phyloP scores from a whole-genome alignment of 2,113 vertebrate species.

The Oceanodroma tethys region DNA sequence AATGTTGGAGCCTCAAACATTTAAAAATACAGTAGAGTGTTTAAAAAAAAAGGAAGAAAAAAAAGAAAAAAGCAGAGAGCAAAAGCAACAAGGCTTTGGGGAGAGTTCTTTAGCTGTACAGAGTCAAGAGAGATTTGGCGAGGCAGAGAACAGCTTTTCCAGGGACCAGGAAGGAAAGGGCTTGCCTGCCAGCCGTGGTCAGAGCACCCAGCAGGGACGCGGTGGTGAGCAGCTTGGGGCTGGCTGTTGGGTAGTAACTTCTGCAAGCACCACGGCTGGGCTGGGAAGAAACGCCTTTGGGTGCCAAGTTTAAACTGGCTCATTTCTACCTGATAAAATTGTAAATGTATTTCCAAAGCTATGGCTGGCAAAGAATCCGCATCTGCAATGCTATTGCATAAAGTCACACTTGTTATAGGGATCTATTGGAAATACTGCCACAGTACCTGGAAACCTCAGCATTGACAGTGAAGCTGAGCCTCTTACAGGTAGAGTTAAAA shows the following conservation, averaged over 20 bases:
- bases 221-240: background rate
- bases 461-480: background rate
- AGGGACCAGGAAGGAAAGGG: background rate
- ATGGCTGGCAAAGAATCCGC: background rate
- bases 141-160: background rate
- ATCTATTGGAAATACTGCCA: background rate
- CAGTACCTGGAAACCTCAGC: background rate
- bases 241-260: background rate
- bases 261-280: background rate
- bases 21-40: background rate
- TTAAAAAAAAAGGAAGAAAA: background rate
- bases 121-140: background rate
- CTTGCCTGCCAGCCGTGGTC: background rate
- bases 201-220: background rate
- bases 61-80: background rate
- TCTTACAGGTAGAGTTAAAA: background rate
- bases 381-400: background rate
- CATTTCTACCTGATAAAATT: background rate
- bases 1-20: background rate
- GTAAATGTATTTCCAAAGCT: background rate
- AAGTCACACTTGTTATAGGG: background rate
- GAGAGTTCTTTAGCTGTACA: background rate
- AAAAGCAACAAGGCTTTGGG: background rate
- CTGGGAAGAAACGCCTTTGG: background rate
- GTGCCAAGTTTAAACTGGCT: background rate